A percentile compares a stretch with the other conserved stretches of the same genome.
These are phyloP conservation scores for Sinosuthora webbiana DNA, from an alignment of 2,113 vertebrate genomes.

Conservation along the genomic window DNA sequence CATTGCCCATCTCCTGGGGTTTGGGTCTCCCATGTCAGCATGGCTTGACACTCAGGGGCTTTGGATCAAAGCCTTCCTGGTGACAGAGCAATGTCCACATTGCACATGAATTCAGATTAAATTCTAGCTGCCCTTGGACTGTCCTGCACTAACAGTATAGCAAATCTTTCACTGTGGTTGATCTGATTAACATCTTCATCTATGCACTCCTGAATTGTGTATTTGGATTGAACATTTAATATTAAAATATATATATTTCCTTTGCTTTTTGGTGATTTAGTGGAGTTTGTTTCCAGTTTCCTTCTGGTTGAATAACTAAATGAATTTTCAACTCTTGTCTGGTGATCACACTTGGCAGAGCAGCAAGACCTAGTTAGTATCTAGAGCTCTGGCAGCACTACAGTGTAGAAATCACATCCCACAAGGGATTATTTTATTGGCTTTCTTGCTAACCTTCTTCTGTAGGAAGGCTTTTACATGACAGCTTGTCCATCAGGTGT, in stretches of 20 bases:
- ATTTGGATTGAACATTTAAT: not conserved
- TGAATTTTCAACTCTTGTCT: not conserved
- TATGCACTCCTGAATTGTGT: not conserved
- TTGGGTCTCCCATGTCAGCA: not conserved
- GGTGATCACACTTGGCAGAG: not conserved
- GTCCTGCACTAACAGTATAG: not conserved
- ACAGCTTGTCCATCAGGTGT: not conserved
- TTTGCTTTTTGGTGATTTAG: not conserved
- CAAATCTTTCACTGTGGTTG: not conserved
- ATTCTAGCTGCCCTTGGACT: not conserved
- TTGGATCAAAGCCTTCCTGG: not conserved
- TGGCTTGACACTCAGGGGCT: not conserved
- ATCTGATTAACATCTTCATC: not conserved
- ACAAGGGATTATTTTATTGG: not conserved
- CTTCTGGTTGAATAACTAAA: not conserved
- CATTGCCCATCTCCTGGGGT: not conserved
- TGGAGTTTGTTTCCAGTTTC: not conserved
- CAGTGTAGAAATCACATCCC: not conserved
- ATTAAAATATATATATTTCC: not conserved
- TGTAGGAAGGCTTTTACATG: not conserved
- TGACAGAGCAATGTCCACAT: not conserved
- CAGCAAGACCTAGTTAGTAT: not conserved
- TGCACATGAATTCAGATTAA: not conserved
- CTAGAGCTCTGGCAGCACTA: not conserved
- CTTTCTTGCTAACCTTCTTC: not conserved